Evolutionary conservation across 2,888 invertebrate genomes (phyloP), one percentile per base, ranked within the genome.

Genomic region (Geophilus truncorum): DNA sequence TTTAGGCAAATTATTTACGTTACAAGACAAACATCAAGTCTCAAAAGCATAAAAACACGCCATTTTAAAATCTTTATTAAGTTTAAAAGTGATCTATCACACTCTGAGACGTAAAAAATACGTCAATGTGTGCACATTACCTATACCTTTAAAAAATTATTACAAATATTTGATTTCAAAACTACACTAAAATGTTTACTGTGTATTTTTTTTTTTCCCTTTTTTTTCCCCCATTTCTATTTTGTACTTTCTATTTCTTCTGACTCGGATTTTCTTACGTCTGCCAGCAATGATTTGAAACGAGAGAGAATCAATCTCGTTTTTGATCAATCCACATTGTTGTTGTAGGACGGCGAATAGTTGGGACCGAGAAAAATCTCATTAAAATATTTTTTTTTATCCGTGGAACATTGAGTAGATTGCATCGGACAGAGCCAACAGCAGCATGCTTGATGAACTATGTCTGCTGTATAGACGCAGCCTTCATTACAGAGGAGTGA

Each of bases 401-500:
- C 28, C 18, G 51, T 70, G 70, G 70, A 70, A 70, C 70, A 70
- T 10, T 25, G 70, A 25, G 28, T 1, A 70, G 70, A 70, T 70
- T 70, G 70, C 70, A 70, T 70, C 28, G 70, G 70, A 70, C 70
- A 70, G n/a, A n/a, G 70, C 10, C 70, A n/a, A n/a, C 70, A 70
- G 28, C 70, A 70, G 28, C 70, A 70, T 28, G 70, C 70, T n/a
- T 70, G 70, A 70, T 70, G 70, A 70, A 70, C 70, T 70, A 28
- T 28, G 70, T 70, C 70, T 25, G 70, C 25, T 70, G 70, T 25
- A 28, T 70, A 25, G 70, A n/a, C 70, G 70, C 70, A 25, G 70
- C 70, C 70, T 70, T 70, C 70, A 70, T 70, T 70, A 70, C n/a
- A 28, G 70, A 70, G 70, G 25, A 70, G 70, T 70, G 70, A 25